phyloP scores from a whole-genome alignment of 2,113 vertebrate species.

The Plecotus auritus region DNA sequence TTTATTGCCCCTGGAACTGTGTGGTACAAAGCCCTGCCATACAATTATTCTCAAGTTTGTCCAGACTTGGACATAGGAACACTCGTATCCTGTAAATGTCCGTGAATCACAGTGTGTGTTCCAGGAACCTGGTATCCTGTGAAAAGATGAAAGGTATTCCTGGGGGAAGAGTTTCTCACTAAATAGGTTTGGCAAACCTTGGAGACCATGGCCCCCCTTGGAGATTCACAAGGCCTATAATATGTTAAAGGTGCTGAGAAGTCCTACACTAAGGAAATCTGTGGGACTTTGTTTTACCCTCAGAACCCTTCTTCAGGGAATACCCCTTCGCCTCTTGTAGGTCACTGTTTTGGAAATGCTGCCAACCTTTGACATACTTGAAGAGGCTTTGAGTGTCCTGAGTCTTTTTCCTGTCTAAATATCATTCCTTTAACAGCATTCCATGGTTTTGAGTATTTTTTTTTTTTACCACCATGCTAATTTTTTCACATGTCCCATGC shows the following conservation, averaged over 20 bases:
- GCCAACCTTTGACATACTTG: background rate
- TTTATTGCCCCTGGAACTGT: background rate
- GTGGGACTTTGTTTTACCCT: background rate
- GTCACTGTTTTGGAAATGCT: background rate
- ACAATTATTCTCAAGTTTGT: background rate
- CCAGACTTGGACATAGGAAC: background rate
- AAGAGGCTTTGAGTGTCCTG: background rate
- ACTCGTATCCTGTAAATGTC: background rate
- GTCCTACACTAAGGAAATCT: background rate
- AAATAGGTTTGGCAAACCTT: background rate
- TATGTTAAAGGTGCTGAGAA: background rate
- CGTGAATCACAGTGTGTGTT: background rate
- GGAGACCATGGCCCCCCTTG: background rate
- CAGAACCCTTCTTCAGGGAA: background rate
- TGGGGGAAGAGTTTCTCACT: background rate
- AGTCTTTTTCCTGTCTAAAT: background rate
- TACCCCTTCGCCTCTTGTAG: background rate
- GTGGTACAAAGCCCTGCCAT: background rate
- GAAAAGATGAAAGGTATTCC: background rate
- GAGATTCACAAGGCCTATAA: background rate
- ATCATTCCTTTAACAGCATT: background rate
- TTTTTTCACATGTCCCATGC: background rate
- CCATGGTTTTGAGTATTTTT: background rate
- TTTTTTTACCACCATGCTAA: background rate
- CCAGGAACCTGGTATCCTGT: background rate